Base-by-base conservation (phyloP, 2,888 invertebrate species). In the Strigamia maritima region DNA sequence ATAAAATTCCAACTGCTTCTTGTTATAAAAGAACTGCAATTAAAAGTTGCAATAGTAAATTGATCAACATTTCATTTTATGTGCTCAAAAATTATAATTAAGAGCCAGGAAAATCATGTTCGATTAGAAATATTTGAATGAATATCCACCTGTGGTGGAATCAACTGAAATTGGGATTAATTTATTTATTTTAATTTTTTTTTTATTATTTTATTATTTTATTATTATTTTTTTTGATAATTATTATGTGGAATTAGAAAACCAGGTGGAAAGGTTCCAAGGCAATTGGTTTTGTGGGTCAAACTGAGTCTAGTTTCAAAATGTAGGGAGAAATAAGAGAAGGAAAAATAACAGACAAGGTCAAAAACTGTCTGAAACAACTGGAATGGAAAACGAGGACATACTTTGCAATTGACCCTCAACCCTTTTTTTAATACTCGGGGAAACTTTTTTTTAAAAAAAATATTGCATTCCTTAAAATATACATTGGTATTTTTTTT, bases 301-400 rank as follows among this genome's bases (percentile, higher is more conserved):
- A 65, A 65, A 65, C 60, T 24, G 19, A 65, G 60, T 54, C 54
- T 54, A 54, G 54, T 65, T 65, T 65, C 19, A 65, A 65, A 65
- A 65, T 65, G 22, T 65, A 44, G 44, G 49, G 60, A 65, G 60
- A 65, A 65, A 65, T 65, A 65, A 65, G 60, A 65, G 60, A 65
- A 65, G 60, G 60, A 65, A 65, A 65, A 65, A 65, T 65, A 65
- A 65, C 60, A 65, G 60, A 65, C 60, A 65, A 65, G 60, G 60
- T 65, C 60, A 65, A 65, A 65, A 65, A 65, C 60, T 65, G 60
- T 65, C 60, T 65, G 60, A 22, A 65, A 65, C 60, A 65, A 65
- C 60, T 65, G 60, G 60, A 65, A 65, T 65, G 60, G 60, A 65
- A 65, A 65, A 65, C 60, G 60, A 65, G 60, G 60, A 65, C 60